A percentile compares a stretch with the other conserved stretches of the same genome.
phyloP scores from a whole-genome alignment of 2,888 invertebrate genomes.

The Drosophila austrosaltans region DNA sequence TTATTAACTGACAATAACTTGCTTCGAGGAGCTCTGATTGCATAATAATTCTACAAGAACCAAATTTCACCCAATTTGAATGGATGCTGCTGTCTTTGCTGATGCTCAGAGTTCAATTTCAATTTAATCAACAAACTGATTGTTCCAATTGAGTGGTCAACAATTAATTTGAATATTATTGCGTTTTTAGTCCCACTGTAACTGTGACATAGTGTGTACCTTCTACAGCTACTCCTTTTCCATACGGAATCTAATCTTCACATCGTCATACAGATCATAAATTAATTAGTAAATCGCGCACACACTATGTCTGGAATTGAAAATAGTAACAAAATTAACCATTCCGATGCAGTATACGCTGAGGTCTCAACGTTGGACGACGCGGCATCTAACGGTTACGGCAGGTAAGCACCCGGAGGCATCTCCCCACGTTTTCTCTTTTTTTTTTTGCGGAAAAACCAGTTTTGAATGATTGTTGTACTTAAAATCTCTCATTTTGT shows the following conservation, averaged over 20 bases:
- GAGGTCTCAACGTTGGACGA: conserved; percentile 67
- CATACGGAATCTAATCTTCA: conserved; percentile 54
- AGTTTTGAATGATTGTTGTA: neutral
- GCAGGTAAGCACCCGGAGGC: conserved; percentile 51
- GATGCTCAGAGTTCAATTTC: neutral
- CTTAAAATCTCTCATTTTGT: no score
- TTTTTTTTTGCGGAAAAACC: conserved; percentile 1
- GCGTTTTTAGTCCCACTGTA: conserved; percentile 34
- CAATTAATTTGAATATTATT: conserved; percentile 2
- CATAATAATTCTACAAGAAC: conserved; percentile 22
- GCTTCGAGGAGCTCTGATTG: conserved; percentile 20
- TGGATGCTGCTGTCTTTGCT: neutral
- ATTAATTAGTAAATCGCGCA: conserved; percentile 46
- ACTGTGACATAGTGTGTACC: neutral
- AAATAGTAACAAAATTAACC: conserved; percentile 25
- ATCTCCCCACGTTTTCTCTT: neutral
- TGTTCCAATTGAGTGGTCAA: conserved; percentile 2
- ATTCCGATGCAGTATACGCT: conserved; percentile 57
- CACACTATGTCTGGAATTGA: conserved; percentile 34
- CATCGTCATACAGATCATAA: conserved; percentile 62
- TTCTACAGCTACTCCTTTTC: neutral
- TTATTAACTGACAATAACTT: conserved; percentile 4
- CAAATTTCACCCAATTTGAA: neutral
- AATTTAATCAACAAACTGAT: conserved; percentile 23
- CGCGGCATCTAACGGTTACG: conserved; percentile 39